Conservation (phyloP, 2,797 vertebrate species). For the Melanotaenia boesemani region DNA sequence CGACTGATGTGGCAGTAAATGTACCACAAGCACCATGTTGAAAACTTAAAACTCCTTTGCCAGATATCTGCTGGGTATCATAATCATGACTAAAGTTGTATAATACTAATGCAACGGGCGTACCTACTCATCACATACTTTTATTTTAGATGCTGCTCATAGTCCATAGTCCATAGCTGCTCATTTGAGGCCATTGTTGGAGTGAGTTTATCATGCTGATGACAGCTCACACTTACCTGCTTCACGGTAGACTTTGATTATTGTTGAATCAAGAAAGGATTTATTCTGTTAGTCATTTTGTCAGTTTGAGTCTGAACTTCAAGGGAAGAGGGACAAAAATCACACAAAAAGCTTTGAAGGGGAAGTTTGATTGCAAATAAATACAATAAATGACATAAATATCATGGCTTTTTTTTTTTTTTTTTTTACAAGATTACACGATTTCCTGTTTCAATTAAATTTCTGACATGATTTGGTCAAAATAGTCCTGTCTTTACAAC, state of each 20-base stretch:
- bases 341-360: background rate
- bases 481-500: background rate
- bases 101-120: constrained; percentile 19
- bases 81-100: constrained; percentile 6
- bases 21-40: constrained; percentile 3
- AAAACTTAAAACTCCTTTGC: constrained; percentile 24
- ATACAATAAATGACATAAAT: background rate
- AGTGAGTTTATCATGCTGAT: constrained; percentile 21
- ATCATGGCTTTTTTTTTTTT: background rate
- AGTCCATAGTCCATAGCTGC: too few relatives aligned
- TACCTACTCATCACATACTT: constrained; percentile 12
- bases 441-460: background rate
- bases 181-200: constrained; percentile 27
- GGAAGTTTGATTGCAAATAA: background rate
- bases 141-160: background rate
- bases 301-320: constrained; percentile 8
- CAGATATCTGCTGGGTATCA: constrained; percentile 7
- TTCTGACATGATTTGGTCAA: background rate
- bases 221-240: constrained; percentile 34
- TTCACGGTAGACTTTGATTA: constrained; percentile 25
- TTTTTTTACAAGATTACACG: background rate
- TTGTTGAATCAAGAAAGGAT: constrained; percentile 46
- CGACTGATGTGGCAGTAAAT: constrained; percentile 25
- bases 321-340: background rate
- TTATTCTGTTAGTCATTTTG: constrained; percentile 16